Evolutionary conservation across 2,888 invertebrate species (phyloP).

Genomic region (Lutraria lutraria): DNA sequence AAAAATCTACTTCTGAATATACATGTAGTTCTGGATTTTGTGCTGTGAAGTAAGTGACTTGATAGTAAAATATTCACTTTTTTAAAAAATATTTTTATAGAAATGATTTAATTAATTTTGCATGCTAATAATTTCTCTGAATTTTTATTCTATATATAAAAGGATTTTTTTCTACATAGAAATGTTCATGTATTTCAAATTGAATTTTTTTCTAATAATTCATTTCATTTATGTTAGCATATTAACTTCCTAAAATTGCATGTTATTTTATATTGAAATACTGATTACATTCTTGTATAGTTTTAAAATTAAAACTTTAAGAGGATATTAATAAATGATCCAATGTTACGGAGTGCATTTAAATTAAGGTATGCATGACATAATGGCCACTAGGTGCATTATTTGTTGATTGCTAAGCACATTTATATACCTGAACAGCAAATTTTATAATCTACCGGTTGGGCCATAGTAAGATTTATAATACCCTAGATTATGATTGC

Average conservation of each 20-base stretch:
- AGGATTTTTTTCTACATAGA: too few species aligned
- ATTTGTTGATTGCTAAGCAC: neutral
- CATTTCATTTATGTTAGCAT: neutral
- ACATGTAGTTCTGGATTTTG: neutral
- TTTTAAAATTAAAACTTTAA: neutral
- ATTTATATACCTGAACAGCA: neutral
- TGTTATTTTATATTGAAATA: neutral
- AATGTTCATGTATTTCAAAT: neutral
- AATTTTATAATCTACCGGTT: conserved; percentile 6
- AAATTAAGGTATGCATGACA: neutral
- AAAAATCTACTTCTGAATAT: neutral
- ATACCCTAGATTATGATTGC: conserved; percentile 1
- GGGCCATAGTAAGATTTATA: neutral
- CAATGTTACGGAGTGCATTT: neutral
- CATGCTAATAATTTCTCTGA: too few species aligned
- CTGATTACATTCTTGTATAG: neutral
- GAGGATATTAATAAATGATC: neutral
- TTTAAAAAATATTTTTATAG: too few species aligned
- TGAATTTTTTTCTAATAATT: neutral
- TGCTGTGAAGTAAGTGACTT: neutral
- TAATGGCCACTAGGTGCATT: neutral
- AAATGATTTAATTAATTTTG: too few species aligned
- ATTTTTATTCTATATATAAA: too few species aligned
- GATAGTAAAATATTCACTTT: too few species aligned
- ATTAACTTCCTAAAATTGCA: neutral